These are phyloP conservation scores for Rotaria macrura DNA, from an alignment of 2,888 invertebrate species.

Conservation along the genomic window DNA sequence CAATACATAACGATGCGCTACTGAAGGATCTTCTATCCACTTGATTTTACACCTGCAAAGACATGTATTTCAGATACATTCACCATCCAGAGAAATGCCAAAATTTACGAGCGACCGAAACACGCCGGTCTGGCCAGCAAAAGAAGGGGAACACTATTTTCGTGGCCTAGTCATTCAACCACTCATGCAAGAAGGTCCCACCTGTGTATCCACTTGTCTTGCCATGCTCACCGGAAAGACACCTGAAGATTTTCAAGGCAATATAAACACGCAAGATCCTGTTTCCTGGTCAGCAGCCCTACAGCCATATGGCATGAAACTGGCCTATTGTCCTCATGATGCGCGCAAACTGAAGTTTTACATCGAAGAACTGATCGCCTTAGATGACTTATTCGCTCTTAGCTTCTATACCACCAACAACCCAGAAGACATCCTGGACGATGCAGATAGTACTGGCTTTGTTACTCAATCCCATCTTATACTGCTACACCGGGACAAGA, in stretches of 20 bases:
- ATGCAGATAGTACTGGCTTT: not conserved
- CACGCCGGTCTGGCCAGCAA: not conserved
- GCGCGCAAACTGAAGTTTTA: not conserved
- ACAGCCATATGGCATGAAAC: not conserved
- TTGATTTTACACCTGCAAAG: no score
- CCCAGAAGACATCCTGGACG: not conserved
- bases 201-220: not conserved
- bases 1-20: no score
- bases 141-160: not conserved
- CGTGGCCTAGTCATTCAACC: not conserved
- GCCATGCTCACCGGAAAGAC: not conserved
- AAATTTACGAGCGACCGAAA: not conserved
- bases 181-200: not conserved
- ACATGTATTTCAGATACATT: not conserved
- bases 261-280: not conserved
- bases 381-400: not conserved
- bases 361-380: not conserved
- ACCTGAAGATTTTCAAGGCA: not conserved
- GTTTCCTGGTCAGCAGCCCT: not conserved
- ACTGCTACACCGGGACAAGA: not conserved
- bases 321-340: conserved; percentile 1
- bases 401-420: not conserved
- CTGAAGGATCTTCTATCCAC: no score
- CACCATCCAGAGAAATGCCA: not conserved
- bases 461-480: not conserved